A percentile compares a stretch with the other conserved stretches of the same genome.
Evolutionary conservation across 2,113 vertebrate genomes (phyloP).

Genomic region (Morone chrysops): DNA sequence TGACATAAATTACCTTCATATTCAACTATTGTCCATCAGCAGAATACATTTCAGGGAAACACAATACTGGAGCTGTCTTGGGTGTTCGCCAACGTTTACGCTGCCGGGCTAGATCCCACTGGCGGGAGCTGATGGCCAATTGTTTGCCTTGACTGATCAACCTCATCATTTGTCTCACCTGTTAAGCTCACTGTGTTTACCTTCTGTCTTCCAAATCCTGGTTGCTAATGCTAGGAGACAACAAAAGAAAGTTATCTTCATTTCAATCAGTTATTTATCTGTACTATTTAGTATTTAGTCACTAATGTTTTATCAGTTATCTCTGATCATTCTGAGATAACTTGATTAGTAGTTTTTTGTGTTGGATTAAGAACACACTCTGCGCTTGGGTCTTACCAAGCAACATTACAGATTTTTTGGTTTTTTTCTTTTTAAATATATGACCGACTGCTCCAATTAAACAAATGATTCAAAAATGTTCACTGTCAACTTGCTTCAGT

Average conservation of each 20-base stretch:
- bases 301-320: neutral
- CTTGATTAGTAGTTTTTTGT: too few species aligned
- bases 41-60: neutral
- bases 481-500: neutral
- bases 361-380: too few species aligned
- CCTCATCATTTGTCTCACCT: neutral
- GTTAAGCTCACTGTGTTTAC: neutral
- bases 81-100: neutral
- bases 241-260: neutral
- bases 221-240: neutral
- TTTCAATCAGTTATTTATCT: neutral
- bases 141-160: conserved; percentile 16
- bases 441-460: too few species aligned
- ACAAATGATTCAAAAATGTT: too few species aligned
- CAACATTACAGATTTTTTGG: too few species aligned
- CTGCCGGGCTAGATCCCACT: neutral
- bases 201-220: neutral
- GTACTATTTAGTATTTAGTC: neutral
- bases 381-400: too few species aligned
- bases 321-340: too few species aligned
- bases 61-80: conserved; percentile 1
- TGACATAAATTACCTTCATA: neutral
- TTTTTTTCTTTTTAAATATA: too few species aligned
- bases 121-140: neutral
- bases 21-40: neutral